A percentile compares a stretch with the other conserved stretches of the same genome.
Evolutionary conservation across 2,797 vertebrate genomes (phyloP).

Genomic region (Chromobotia macracanthus): DNA sequence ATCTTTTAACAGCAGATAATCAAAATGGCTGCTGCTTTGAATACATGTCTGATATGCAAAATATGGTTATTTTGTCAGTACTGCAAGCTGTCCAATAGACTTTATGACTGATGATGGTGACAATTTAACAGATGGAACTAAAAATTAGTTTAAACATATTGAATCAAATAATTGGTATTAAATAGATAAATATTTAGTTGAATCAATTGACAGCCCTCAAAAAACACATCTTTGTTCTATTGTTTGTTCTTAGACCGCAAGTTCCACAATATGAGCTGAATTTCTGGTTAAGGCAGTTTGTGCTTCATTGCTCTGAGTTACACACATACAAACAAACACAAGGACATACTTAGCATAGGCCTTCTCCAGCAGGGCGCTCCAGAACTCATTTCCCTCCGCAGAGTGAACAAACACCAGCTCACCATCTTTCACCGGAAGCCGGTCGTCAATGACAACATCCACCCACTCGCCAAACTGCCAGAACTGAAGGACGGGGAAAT

Average conservation of each 20-base stretch:
- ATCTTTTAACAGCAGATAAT: no score
- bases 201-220: not conserved
- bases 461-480: conserved; percentile 96
- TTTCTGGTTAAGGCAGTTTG: conserved; percentile 7
- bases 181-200: not conserved
- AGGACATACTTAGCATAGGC: conserved; percentile 85
- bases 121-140: no score
- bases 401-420: conserved; percentile 92
- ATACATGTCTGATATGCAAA: no score
- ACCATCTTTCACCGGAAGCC: conserved; percentile 85
- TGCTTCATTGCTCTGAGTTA: not conserved
- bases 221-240: not conserved
- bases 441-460: conserved; percentile 91
- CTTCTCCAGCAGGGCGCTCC: conserved; percentile 88
- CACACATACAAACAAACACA: conserved; percentile 13
- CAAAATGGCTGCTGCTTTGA: no score
- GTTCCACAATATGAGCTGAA: not conserved
- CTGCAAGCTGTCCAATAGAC: no score
- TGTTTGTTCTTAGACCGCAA: not conserved
- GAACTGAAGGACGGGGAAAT: conserved; percentile 74
- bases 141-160: no score
- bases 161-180: no score
- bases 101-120: no score
- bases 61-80: no score
- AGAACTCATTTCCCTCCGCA: conserved; percentile 83